These are phyloP conservation scores for Axea sp. DNA, from an alignment of 2,888 invertebrate species.

Conservation along the genomic window DNA sequence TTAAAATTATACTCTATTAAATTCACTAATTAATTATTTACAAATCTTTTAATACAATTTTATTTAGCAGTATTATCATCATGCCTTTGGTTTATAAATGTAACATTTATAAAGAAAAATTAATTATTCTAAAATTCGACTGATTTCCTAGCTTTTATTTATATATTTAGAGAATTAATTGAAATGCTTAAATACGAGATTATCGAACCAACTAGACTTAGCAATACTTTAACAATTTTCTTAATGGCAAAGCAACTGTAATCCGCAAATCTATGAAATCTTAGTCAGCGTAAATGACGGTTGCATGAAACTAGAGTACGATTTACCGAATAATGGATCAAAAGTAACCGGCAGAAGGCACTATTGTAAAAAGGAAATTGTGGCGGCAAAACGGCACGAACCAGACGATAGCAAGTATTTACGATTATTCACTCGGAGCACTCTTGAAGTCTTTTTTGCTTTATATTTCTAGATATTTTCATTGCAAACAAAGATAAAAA, in stretches of 20 bases:
- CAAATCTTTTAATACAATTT: too few relatives aligned
- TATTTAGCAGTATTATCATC: too few relatives aligned
- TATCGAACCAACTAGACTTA: neutral
- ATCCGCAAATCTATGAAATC: conserved; percentile 53
- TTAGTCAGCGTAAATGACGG: conserved; percentile 50
- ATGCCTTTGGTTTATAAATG: too few relatives aligned
- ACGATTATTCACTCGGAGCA: conserved; percentile 50
- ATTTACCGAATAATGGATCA: conserved; percentile 54
- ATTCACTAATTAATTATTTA: too few relatives aligned
- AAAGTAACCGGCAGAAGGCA: conserved; percentile 52
- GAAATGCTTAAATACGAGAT: neutral
- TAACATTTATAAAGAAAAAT: too few relatives aligned
- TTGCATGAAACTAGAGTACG: conserved; percentile 30
- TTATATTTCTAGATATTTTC: conserved; percentile 45
- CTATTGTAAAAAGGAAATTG: conserved; percentile 54
- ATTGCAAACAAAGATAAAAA: conserved; percentile 39
- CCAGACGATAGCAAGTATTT: conserved; percentile 50
- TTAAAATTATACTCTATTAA: too few relatives aligned
- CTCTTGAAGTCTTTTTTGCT: conserved; percentile 35
- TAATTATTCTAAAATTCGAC: neutral
- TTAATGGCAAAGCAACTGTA: conserved; percentile 35
- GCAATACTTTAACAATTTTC: conserved; percentile 26
- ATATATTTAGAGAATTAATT: too few relatives aligned
- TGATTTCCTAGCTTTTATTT: too few relatives aligned
- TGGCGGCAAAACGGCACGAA: conserved; percentile 52